Evolutionary conservation across 2,888 invertebrate genomes (phyloP).

Genomic region (Xanthia togata): DNA sequence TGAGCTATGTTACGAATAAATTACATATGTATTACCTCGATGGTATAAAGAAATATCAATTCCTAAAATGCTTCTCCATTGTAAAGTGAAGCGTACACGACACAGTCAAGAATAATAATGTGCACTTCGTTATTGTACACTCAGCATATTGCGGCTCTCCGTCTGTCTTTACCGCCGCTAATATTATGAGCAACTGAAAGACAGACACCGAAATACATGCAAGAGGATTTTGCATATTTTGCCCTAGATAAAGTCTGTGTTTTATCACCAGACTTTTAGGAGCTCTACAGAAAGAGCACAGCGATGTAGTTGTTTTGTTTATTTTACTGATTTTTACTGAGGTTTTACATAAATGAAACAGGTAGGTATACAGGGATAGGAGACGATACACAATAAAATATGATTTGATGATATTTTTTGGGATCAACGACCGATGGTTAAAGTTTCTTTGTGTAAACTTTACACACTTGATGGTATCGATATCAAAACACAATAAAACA

Average conservation of each 20-base stretch:
- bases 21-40: too few species aligned
- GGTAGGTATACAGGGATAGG: neutral
- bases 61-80: neutral
- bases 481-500: too few species aligned
- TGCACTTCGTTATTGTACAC: constrained; percentile 7
- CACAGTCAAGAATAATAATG: neutral
- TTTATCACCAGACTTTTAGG: constrained; percentile 5
- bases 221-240: neutral
- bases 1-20: neutral
- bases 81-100: neutral
- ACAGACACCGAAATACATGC: neutral
- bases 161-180: neutral
- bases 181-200: neutral
- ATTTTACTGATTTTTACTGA: neutral
- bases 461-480: too few species aligned
- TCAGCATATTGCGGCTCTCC: constrained; percentile 9
- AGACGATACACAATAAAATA: too few species aligned
- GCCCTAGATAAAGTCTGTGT: constrained; percentile 5
- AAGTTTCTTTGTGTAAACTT: too few species aligned
- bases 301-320: neutral
- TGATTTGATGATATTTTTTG: too few species aligned
- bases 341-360: too few species aligned
- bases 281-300: neutral
- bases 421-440: too few species aligned
- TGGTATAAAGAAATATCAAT: neutral